Percentiles rank a stretch among this genome's conserved stretches.
Evolutionary conservation across 2,888 invertebrate genomes (phyloP).

Genomic region (Hypercompe scribonia): DNA sequence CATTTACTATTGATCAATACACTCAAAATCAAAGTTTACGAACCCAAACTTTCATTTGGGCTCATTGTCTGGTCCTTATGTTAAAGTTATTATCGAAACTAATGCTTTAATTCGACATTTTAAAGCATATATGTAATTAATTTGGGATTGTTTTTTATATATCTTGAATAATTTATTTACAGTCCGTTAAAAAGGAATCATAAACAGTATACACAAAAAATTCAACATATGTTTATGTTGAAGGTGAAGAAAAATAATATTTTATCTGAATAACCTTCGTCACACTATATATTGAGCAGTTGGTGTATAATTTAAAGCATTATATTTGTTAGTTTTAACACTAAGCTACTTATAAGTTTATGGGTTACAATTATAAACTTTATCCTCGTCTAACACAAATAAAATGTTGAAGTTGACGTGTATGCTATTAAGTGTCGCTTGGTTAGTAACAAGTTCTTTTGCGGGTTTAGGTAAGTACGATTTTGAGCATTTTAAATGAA

Average conservation of each 20-base stretch:
- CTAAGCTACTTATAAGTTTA: neutral
- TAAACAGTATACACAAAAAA: neutral
- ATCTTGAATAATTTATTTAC: neutral
- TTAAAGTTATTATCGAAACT: too few species aligned
- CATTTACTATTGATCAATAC: neutral
- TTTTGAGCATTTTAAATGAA: neutral
- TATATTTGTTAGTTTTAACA: neutral
- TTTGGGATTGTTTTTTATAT: neutral
- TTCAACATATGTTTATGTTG: neutral
- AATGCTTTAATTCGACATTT: too few species aligned
- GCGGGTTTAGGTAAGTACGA: conserved; percentile 9
- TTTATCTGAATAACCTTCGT: neutral
- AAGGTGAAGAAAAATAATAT: conserved; percentile 3
- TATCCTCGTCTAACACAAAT: neutral
- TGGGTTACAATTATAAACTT: neutral
- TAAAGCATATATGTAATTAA: too few species aligned
- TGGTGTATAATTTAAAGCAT: neutral
- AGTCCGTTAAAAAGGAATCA: neutral
- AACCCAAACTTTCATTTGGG: too few species aligned
- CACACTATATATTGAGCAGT: neutral
- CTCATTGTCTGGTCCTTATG: too few species aligned
- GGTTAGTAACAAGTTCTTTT: neutral
- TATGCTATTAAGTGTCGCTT: neutral
- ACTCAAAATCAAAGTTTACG: neutral
- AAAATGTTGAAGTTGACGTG: conserved; percentile 7